Conservation (phyloP, 2,797 vertebrate species). For the Thamnophis elegans region DNA sequence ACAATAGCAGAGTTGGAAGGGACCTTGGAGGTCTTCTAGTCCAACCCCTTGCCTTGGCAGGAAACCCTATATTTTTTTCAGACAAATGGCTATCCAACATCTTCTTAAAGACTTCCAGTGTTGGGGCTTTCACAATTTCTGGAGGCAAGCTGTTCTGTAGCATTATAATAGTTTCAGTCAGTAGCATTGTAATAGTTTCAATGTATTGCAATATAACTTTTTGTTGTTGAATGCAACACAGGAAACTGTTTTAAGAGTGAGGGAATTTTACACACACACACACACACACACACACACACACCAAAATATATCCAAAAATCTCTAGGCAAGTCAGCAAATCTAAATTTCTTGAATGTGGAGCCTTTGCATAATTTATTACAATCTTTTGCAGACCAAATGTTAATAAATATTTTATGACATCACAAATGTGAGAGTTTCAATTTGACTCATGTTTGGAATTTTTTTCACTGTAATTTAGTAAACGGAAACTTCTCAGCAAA, state of each 20-base stretch:
- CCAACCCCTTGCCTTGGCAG: no score
- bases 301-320: not conserved
- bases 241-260: not conserved
- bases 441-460: not conserved
- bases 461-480: not conserved
- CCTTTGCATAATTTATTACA: not conserved
- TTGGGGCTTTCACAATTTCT: no score
- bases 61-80: no score
- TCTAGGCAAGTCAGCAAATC: no score
- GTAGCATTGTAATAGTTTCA: not conserved
- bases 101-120: no score
- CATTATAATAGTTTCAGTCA: no score
- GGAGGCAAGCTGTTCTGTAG: no score
- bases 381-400: not conserved
- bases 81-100: no score
- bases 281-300: rapidly evolving
- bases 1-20: no score
- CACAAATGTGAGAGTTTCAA: not conserved
- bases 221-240: not conserved
- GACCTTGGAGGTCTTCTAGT: no score
- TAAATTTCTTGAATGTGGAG: not conserved
- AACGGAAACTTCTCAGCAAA: not conserved
- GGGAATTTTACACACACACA: not conserved
- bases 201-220: not conserved
- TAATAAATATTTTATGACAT: not conserved